Conservation (phyloP, 2,888 invertebrate genomes). For the Orthosia gothica region DNA sequence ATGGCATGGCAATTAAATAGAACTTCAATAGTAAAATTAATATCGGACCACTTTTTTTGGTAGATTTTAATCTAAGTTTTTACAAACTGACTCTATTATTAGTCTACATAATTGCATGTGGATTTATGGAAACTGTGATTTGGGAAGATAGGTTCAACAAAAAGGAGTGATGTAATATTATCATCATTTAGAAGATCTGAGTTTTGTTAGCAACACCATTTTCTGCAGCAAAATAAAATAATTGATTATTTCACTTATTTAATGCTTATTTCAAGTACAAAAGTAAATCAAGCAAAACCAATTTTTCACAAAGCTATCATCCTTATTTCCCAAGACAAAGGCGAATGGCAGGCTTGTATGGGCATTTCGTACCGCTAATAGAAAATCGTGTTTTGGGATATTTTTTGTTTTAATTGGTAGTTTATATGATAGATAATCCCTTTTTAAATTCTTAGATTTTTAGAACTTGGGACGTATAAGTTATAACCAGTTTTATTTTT, state of each 20-base stretch:
- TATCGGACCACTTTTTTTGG: not conserved
- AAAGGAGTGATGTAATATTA: not conserved
- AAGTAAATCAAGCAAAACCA: not conserved
- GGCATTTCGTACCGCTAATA: too few species aligned
- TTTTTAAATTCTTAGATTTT: too few species aligned
- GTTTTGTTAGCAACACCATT: too few species aligned
- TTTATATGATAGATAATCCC: too few species aligned
- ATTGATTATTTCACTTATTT: not conserved
- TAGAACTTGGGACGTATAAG: too few species aligned
- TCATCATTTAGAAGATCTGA: too few species aligned
- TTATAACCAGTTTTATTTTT: too few species aligned
- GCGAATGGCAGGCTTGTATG: too few species aligned
- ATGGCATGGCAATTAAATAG: too few species aligned
- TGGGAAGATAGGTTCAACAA: not conserved
- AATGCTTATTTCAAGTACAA: not conserved
- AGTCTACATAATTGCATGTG: not conserved
- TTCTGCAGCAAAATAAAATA: not conserved
- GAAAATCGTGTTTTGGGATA: too few species aligned
- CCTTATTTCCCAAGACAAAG: constrained; percentile 51
- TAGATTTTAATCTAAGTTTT: not conserved
- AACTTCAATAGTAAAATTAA: not conserved
- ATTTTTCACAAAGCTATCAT: constrained; percentile 14
- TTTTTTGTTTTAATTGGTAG: too few species aligned
- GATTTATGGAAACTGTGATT: not conserved
- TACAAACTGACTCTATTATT: not conserved